phyloP scores from a whole-genome alignment of 2,797 vertebrate genomes.

The Karalla daura region DNA sequence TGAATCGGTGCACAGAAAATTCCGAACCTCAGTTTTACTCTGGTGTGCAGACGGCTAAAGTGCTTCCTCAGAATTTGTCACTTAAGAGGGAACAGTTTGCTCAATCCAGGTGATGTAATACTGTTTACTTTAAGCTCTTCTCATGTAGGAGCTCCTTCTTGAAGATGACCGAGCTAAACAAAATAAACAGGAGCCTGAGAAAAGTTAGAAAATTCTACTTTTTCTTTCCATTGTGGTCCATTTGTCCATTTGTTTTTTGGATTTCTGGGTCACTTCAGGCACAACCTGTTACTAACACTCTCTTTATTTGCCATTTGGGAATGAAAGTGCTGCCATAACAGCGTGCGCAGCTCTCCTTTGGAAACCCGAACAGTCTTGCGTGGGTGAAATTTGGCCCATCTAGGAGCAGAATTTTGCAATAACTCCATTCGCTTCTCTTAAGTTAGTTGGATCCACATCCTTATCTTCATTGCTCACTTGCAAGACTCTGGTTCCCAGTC shows the following conservation, averaged over 20 bases:
- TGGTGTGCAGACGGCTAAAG: not conserved
- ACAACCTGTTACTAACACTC: not conserved
- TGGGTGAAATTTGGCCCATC: not conserved
- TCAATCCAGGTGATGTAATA: not conserved
- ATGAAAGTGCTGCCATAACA: no score
- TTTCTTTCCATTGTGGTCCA: not conserved
- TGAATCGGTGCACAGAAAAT: slow-evolving; percentile 36
- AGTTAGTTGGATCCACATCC: no score
- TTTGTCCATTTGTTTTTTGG: not conserved
- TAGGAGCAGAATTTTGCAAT: not conserved
- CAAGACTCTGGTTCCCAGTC: slow-evolving; percentile 1
- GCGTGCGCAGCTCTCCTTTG: slow-evolving; percentile 2
- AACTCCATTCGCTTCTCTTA: not conserved
- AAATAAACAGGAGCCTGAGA: not conserved
- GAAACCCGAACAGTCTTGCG: slow-evolving; percentile 5
- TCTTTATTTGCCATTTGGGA: not conserved
- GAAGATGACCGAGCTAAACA: not conserved
- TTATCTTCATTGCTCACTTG: slow-evolving; percentile 1
- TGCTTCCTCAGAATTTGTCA: not conserved
- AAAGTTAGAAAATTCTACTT: not conserved
- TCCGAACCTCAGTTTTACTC: slow-evolving; percentile 5
- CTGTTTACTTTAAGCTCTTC: not conserved
- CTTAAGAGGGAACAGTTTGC: not conserved
- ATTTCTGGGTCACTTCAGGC: not conserved
- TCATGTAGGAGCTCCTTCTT: not conserved